Evolutionary conservation across 37 sponge, comb jelly and placozoan species (phyloP).

Genomic region (Spongilla lacustris): DNA sequence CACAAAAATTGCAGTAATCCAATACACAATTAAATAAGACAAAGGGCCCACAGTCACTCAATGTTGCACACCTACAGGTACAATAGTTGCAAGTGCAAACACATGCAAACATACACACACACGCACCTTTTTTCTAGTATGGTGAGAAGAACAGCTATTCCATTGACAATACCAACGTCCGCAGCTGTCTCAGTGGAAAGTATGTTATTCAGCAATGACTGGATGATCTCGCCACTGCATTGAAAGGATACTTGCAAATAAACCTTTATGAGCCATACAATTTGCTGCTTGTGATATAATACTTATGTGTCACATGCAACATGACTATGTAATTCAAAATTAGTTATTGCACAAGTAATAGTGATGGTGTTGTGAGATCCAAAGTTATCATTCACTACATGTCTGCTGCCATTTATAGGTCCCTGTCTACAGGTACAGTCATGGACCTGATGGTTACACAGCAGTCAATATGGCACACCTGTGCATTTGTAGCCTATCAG

Average conservation of each 20-base stretch:
- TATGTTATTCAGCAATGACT: slow-evolving; percentile 70
- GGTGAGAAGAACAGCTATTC: slow-evolving; percentile 61
- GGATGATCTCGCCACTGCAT: slow-evolving; percentile 54
- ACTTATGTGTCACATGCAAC: too few relatives aligned
- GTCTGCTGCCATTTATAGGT: not conserved
- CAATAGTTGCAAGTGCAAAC: too few relatives aligned
- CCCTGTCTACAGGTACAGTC: not conserved
- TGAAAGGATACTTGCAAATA: not conserved
- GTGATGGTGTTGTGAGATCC: too few relatives aligned
- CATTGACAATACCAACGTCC: slow-evolving; percentile 66
- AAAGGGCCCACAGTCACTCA: too few relatives aligned
- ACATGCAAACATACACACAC: slow-evolving; percentile 35
- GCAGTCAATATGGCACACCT: slow-evolving; percentile 6
- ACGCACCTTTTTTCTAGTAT: slow-evolving; percentile 59
- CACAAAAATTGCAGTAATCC: too few relatives aligned
- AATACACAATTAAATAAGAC: too few relatives aligned
- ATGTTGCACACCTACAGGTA: too few relatives aligned
- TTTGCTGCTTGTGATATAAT: too few relatives aligned
- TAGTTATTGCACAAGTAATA: too few relatives aligned
- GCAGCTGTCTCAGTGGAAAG: slow-evolving; percentile 35
- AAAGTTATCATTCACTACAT: too few relatives aligned
- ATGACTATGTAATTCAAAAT: too few relatives aligned
- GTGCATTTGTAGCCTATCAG: not conserved
- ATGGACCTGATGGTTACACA: not conserved
- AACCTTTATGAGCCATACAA: too few relatives aligned